phyloP scores from a whole-genome alignment of 2,888 invertebrate species.

The Xylocampa areola region DNA sequence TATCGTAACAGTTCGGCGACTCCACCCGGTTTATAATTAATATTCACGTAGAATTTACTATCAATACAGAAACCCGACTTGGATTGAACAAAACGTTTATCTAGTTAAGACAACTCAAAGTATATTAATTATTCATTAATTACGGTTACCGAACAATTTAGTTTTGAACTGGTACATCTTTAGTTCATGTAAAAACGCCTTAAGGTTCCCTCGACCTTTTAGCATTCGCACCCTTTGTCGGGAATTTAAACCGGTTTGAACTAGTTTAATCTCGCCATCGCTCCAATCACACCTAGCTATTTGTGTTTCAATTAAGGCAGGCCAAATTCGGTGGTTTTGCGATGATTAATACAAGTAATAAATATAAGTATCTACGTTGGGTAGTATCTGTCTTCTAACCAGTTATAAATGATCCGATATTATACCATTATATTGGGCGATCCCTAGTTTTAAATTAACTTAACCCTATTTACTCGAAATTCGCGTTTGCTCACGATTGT shows the following conservation, averaged over 20 bases:
- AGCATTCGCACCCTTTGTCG: slow-evolving; percentile 71
- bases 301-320: slow-evolving; percentile 85
- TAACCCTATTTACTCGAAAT: slow-evolving; percentile 59
- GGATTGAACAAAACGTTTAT: slow-evolving; percentile 49
- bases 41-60: slow-evolving; percentile 37
- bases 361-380: slow-evolving; percentile 22
- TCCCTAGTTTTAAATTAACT: slow-evolving; percentile 63
- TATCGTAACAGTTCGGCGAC: slow-evolving; percentile 14
- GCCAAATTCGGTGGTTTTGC: slow-evolving; percentile 76
- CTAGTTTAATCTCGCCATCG: slow-evolving; percentile 78
- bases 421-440: slow-evolving; percentile 45
- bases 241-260: slow-evolving; percentile 69
- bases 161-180: slow-evolving; percentile 22
- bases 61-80: slow-evolving; percentile 43
- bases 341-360: slow-evolving; percentile 74
- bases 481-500: slow-evolving; percentile 64
- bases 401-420: slow-evolving; percentile 51
- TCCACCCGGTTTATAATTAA: slow-evolving; percentile 38
- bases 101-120: slow-evolving; percentile 45
- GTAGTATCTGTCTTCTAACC: slow-evolving; percentile 31
- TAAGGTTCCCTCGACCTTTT: slow-evolving; percentile 64
- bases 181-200: slow-evolving; percentile 68
- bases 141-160: slow-evolving; percentile 37
- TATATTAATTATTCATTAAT: slow-evolving; percentile 58
- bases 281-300: slow-evolving; percentile 83